phyloP scores from a whole-genome alignment of 2,888 invertebrate genomes.

The Watsonalla cultraria region DNA sequence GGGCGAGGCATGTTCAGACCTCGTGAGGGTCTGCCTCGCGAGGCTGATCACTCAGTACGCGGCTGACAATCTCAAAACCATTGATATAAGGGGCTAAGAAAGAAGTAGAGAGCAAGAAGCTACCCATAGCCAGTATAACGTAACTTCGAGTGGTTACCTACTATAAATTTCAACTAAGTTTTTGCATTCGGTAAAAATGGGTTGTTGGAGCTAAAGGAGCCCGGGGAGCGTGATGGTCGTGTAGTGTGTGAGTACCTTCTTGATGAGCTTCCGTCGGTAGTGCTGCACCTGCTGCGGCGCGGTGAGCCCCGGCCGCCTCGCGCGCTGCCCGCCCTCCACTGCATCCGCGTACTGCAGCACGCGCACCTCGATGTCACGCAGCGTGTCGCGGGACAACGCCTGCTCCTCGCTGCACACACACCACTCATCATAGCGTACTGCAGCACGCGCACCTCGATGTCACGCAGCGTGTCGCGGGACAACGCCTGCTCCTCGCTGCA shows the following conservation, averaged over 20 bases:
- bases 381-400: slow-evolving; percentile 82
- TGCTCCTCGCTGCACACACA: slow-evolving; percentile 45
- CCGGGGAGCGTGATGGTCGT: no score
- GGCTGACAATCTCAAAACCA: no score
- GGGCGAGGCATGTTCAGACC: no score
- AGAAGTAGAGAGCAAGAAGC: no score
- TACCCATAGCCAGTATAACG: no score
- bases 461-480: slow-evolving; percentile 86
- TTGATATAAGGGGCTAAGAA: no score
- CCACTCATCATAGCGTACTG: slow-evolving; percentile 52
- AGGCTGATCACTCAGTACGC: no score
- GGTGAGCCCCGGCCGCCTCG: slow-evolving; percentile 85
- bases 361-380: slow-evolving; percentile 96
- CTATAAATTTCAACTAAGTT: no score
- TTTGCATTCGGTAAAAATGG: no score
- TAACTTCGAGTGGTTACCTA: no score
- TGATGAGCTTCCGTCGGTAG: slow-evolving; percentile 92
- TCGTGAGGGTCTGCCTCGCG: no score
- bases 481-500: slow-evolving; percentile 65
- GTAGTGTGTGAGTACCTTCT: slow-evolving; percentile 85
- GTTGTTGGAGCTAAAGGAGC: no score
- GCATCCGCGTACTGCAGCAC: slow-evolving; percentile 98
- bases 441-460: slow-evolving; percentile 96
- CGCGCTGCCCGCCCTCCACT: slow-evolving; percentile 90
- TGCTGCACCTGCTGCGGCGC: slow-evolving; percentile 92